Evolutionary conservation across 2,888 invertebrate genomes (phyloP).

Genomic region (Gisinianus flammeolus): DNA sequence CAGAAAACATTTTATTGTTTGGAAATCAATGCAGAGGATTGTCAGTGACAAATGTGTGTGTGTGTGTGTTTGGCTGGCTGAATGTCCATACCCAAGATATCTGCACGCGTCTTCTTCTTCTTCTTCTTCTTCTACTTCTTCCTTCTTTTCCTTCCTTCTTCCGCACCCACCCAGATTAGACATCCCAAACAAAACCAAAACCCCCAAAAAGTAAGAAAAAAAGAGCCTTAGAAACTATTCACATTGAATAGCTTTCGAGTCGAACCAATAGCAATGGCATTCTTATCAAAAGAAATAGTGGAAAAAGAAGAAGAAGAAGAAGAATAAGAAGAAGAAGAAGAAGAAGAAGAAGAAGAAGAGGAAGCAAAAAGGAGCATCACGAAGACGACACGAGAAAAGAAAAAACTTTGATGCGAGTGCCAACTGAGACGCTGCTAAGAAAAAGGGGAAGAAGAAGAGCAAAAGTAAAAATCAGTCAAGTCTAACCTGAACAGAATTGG

Average conservation of each 20-base stretch:
- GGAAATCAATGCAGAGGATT: slow-evolving; percentile 29
- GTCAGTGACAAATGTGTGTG: slow-evolving; percentile 37
- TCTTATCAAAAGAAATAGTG: slow-evolving; percentile 19
- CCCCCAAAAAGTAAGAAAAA: background rate
- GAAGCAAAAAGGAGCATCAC: background rate
- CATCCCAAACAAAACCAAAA: slow-evolving; percentile 24
- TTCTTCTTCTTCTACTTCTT: background rate
- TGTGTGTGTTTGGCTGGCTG: background rate
- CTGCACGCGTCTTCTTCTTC: background rate
- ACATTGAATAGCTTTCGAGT: slow-evolving; percentile 7
- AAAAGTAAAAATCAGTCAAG: slow-evolving; percentile 41
- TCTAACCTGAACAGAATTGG: slow-evolving; percentile 11
- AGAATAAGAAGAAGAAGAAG: background rate
- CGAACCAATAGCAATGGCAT: background rate
- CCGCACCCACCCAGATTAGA: slow-evolving; percentile 14
- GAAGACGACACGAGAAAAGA: background rate
- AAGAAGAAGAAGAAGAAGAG: slow-evolving; percentile 3
- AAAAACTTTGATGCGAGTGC: slow-evolving; percentile 25
- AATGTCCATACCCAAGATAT: background rate
- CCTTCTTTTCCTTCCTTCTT: background rate
- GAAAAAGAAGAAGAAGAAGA: slow-evolving; percentile 9
- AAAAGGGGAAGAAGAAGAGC: slow-evolving; percentile 5
- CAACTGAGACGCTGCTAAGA: slow-evolving; percentile 15
- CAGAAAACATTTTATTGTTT: slow-evolving; percentile 36
- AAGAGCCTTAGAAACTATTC: slow-evolving; percentile 23